Conservation (phyloP, 2,888 invertebrate species). For the Prosopocoilus inquinatus region DNA sequence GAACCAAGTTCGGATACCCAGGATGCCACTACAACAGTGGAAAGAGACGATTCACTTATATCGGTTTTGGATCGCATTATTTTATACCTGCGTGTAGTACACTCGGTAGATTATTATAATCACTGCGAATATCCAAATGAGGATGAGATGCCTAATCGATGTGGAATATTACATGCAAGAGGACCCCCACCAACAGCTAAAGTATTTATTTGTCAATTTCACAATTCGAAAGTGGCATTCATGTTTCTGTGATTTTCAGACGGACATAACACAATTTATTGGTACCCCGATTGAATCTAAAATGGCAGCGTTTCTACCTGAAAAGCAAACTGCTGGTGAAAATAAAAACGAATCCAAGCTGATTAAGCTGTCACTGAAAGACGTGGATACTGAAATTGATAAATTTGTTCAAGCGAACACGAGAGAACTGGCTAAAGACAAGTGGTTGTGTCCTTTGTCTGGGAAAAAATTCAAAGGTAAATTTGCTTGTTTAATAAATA, state of each 20-base stretch:
- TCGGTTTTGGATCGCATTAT: constrained; percentile 78
- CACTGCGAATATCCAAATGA: constrained; percentile 99
- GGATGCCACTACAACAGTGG: constrained; percentile 54
- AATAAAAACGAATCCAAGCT: constrained; percentile 54
- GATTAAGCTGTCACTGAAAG: constrained; percentile 47
- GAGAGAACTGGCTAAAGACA: constrained; percentile 95
- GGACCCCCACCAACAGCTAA: constrained; percentile 84
- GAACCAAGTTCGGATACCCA: constrained; percentile 53
- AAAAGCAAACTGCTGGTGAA: constrained; percentile 70
- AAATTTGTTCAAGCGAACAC: constrained; percentile 95
- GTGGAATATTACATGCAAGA: constrained; percentile 97
- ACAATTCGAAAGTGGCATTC: constrained; percentile 17
- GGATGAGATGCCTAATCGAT: constrained; percentile 99
- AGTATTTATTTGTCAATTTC: constrained; percentile 46
- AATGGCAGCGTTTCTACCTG: constrained; percentile 84
- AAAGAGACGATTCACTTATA: constrained; percentile 69
- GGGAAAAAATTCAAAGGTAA: constrained; percentile 94
- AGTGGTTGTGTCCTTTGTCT: constrained; percentile 97
- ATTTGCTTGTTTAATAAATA: constrained; percentile 4
- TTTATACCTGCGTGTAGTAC: constrained; percentile 91
- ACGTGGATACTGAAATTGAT: constrained; percentile 75
- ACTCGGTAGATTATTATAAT: constrained; percentile 98
- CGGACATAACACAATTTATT: constrained; percentile 68
- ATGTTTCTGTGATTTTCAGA: constrained; percentile 49
- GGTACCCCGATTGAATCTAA: constrained; percentile 86